phyloP scores from a whole-genome alignment of 2,888 invertebrate species.

The Hecatera dysodea region DNA sequence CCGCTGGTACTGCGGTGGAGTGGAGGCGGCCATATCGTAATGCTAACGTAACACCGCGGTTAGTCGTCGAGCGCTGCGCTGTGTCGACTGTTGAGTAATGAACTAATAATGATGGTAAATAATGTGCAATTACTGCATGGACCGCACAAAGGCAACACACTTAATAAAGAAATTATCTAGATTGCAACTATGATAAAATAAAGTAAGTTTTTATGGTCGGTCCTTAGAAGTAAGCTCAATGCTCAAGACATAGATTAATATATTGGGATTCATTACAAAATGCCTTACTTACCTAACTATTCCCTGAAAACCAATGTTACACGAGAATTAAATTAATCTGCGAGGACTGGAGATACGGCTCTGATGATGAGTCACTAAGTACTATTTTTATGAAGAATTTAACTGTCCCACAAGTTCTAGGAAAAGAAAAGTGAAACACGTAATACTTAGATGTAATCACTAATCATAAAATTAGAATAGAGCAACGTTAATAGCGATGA shows the following conservation, averaged over 20 bases:
- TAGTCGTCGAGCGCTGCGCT: constrained; percentile 62
- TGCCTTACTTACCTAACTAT: neutral
- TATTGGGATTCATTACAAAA: neutral
- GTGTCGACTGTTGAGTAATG: constrained; percentile 77
- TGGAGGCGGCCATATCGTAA: constrained; percentile 61
- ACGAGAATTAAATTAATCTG: neutral
- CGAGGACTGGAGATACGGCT: constrained; percentile 6
- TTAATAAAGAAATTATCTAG: constrained; percentile 65
- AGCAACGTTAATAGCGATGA: constrained; percentile 63
- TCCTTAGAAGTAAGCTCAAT: constrained; percentile 19
- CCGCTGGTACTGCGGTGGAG: constrained; percentile 6
- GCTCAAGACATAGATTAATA: neutral
- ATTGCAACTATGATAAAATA: constrained; percentile 48
- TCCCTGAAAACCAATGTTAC: neutral
- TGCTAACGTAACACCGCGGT: constrained; percentile 73
- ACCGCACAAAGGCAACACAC: constrained; percentile 61
- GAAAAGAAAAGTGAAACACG: constrained; percentile 17
- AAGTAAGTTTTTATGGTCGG: constrained; percentile 46
- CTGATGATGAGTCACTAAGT: constrained; percentile 9
- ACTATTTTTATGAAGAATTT: constrained; percentile 5
- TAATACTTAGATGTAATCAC: constrained; percentile 20
- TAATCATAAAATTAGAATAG: constrained; percentile 33
- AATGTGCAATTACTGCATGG: constrained; percentile 74
- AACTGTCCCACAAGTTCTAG: constrained; percentile 11
- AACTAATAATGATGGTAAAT: constrained; percentile 76